Conservation (phyloP, 2,113 vertebrate species). For the Xyrauchen texanus region DNA sequence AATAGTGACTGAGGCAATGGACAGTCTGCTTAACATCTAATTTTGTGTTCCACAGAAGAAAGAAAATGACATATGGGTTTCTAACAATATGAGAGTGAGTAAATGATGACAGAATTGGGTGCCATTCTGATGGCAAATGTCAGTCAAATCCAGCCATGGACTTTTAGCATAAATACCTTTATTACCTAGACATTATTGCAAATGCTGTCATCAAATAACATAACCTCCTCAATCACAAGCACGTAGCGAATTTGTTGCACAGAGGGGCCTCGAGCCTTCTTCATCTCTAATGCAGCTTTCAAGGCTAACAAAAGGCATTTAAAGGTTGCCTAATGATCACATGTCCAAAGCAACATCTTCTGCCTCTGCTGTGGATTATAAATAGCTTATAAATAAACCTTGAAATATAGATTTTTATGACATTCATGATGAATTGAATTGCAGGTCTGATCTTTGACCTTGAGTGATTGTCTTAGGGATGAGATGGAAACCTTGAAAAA, state of each 20-base stretch:
- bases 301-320: conserved; percentile 4
- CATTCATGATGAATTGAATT: conserved; percentile 47
- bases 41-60: too few species aligned
- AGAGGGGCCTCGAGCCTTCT: conserved; percentile 13
- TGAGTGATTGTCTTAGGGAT: conserved; percentile 47
- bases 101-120: too few species aligned
- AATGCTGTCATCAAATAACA: too few species aligned
- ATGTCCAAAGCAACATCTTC: conserved; percentile 36
- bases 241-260: not conserved
- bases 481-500: conserved; percentile 34
- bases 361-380: conserved; percentile 16
- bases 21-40: too few species aligned
- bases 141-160: not conserved
- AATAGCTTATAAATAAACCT: conserved; percentile 19
- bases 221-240: conserved; percentile 11
- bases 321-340: conserved; percentile 20
- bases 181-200: not conserved
- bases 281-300: conserved; percentile 27
- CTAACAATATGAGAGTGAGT: too few species aligned
- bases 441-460: conserved; percentile 53
- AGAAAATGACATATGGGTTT: too few species aligned
- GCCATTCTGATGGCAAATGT: not conserved
- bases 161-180: not conserved
- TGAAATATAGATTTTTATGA: conserved; percentile 50
- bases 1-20: too few species aligned